phyloP scores from a whole-genome alignment of 2,113 vertebrate genomes.

The Candoia aspera region DNA sequence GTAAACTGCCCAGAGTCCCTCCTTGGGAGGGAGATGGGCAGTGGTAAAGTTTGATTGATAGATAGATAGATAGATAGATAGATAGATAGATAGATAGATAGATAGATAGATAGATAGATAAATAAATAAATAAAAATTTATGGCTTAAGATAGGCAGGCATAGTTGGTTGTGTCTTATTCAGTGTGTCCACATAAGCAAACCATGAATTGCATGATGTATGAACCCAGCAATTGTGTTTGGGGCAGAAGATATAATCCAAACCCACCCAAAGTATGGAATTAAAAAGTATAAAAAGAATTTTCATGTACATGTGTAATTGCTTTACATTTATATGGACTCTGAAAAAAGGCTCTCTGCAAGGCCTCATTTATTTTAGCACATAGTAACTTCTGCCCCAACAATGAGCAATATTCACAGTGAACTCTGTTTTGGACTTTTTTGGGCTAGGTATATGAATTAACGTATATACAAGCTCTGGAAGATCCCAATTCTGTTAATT shows the following conservation, averaged over 20 bases:
- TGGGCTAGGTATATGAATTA: too few species aligned
- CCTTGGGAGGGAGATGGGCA: too few species aligned
- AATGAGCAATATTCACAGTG: neutral
- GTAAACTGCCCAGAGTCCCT: too few species aligned
- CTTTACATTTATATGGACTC: neutral
- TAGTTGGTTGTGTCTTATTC: neutral
- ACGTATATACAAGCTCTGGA: neutral
- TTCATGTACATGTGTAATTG: neutral
- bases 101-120: too few species aligned
- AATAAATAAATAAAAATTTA: too few species aligned
- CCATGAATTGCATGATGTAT: neutral
- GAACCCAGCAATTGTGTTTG: neutral
- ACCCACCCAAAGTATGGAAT: neutral
- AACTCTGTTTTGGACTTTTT: neutral
- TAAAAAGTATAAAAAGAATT: neutral
- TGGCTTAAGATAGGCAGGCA: neutral
- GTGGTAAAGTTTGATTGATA: too few species aligned
- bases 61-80: too few species aligned
- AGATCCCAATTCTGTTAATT: neutral
- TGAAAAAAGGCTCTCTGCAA: neutral
- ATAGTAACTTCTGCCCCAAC: neutral
- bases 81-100: too few species aligned
- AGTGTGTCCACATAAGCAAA: neutral
- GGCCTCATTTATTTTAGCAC: neutral
- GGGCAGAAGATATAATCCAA: neutral